phyloP scores from a whole-genome alignment of 2,888 invertebrate species.

The Cerastoderma edule region DNA sequence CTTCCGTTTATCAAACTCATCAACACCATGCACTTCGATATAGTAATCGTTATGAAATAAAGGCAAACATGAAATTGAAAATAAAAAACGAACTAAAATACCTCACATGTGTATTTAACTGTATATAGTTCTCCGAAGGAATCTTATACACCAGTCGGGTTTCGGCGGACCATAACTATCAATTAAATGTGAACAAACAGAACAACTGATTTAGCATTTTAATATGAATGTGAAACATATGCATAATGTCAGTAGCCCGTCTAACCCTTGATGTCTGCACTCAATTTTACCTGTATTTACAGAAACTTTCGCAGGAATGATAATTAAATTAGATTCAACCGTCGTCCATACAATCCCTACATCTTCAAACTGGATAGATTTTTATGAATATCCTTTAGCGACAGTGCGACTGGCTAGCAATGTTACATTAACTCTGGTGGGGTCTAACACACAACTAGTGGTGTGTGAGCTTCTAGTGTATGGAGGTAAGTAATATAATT shows the following conservation, averaged over 20 bases:
- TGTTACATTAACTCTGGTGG: constrained; percentile 3
- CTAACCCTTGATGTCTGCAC: neutral
- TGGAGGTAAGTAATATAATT: neutral
- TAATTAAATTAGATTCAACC: neutral
- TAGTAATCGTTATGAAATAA: too few species aligned
- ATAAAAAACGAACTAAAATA: too few species aligned
- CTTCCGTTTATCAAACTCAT: too few species aligned
- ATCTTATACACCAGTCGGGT: too few species aligned
- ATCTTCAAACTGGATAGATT: constrained; percentile 1
- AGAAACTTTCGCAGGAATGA: constrained; percentile 2
- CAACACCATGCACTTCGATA: too few species aligned
- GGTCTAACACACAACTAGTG: neutral
- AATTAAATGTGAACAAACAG: neutral
- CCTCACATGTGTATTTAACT: too few species aligned
- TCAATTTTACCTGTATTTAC: neutral
- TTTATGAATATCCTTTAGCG: neutral
- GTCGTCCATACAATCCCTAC: neutral
- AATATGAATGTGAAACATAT: neutral
- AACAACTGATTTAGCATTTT: neutral
- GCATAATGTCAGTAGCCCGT: neutral
- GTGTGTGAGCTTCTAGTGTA: constrained; percentile 11
- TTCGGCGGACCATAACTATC: neutral
- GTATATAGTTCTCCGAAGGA: too few species aligned
- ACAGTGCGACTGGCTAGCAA: neutral
- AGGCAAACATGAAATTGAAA: too few species aligned